Evolutionary conservation across 2,113 vertebrate species (phyloP), one percentile per base, ranked within the genome.

Genomic region (Galeopterus variegatus): DNA sequence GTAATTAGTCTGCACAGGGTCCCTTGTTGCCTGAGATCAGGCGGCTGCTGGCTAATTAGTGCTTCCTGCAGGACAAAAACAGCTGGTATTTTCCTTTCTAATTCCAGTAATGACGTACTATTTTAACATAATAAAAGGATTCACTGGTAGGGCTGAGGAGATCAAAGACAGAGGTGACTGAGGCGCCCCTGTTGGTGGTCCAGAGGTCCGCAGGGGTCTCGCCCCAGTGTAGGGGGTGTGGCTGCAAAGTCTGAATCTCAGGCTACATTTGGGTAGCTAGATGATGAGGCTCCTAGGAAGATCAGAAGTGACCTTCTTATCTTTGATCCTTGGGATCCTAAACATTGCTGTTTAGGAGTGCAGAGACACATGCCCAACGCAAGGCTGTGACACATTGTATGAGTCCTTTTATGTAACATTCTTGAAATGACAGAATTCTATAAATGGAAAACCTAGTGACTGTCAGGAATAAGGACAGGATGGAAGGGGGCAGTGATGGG

Each of bases 71-170:
- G 96, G 94, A 93, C 84, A 79, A 88, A 93, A 85, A 90, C 97
- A 96, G 94, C 94, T 97, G 96, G 83, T 85, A 83, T 92, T 96
- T 96, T 95, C 96, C 81, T 97, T 97, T 93, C 96, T 92, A 92
- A 96, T 93, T 91, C 93, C 41, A 92, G 89, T 76, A 36, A 41
- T 62, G 58, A 76, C 0, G 28, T 93, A 83, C 93, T 67, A 26
- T 76, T 93, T 96, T 83, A 94, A 73, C 94, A 96, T 72, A 93
- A 95, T 77, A 67, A 93, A 90, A 76, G 94, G 92, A 94, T 87
- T 87, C 90, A 23, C 67, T 95, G 79, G 31, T 4, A n/a, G 1
- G 18, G 28, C 36, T 45, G 89, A 50, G 1, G 23, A 41, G n/a
- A 88, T 67, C 33, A 77, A 67, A 84, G 17, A 48, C 69, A 48